Evolutionary conservation across 2,797 vertebrate genomes (phyloP), one percentile per base, ranked within the genome.

Genomic region (Diplodus sargus): DNA sequence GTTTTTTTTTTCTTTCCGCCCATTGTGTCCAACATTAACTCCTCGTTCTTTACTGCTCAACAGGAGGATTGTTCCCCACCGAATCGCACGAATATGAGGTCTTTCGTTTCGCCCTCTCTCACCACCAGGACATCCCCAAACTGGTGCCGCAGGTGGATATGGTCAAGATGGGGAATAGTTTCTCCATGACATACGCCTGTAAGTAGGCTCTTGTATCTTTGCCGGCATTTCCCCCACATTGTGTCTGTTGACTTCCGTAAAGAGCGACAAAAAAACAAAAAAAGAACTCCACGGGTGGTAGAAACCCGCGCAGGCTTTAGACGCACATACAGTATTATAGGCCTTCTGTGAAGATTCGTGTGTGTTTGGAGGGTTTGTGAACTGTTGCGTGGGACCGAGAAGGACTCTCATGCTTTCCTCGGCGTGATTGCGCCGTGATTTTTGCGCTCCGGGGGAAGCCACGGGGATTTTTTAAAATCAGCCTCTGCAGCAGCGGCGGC

Each of bases 141-240:
- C 96, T 99, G 94, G 96, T 99, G 90, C 97, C 98, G 91, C 98
- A 99, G 95, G 98, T 99, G 92, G 98, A 99, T 92, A 98, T 99
- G 97, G 97, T 99, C 95, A 97, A 98, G 93, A 96, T 97, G 93
- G 98, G 97, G 1, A 98, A 98, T 89, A 99, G 98, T 94, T 99
- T 99, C 93, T 98, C 98, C 92, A 99, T 99, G 98, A 99, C 98
- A 88, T 99, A 99, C 83, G 97, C 98, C 79, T 99, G 98, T 99
- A 93, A 99, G 98, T 99, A 81, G 51, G 2, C 28, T 25, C 6
- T 43, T 30, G 3, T 6, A 5, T 4, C 11, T 13, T n/a, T 17
- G 18, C n/a, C 51, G 16, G 10, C 28, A 28, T 74, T 14, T 23
- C 23, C 3, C 47, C 3, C 47, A 6, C 3, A 7, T 20, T 70